A percentile compares a stretch with the other conserved stretches of the same genome.
phyloP scores from a whole-genome alignment of 2,113 vertebrate species.

The Amphiprion ocellaris region DNA sequence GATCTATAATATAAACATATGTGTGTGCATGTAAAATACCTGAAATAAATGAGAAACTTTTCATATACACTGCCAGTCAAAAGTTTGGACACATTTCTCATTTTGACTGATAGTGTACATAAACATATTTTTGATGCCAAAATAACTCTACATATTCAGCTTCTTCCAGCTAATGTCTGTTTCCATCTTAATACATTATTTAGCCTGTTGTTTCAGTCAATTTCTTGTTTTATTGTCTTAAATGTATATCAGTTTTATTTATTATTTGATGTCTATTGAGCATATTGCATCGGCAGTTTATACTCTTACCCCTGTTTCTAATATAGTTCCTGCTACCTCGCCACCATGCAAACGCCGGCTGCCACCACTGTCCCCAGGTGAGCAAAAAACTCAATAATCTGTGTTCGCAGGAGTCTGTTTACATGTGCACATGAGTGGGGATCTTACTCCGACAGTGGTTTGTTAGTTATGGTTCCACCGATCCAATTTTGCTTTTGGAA shows the following conservation, averaged over 20 bases:
- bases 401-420: background rate
- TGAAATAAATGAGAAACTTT: background rate
- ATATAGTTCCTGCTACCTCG: slow-evolving; percentile 70
- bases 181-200: too few relatives aligned
- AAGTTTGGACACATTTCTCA: too few relatives aligned
- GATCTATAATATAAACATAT: background rate
- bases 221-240: too few relatives aligned
- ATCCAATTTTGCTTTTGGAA: slow-evolving; percentile 11
- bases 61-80: too few relatives aligned
- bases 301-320: slow-evolving; percentile 3
- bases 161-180: background rate
- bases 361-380: slow-evolving; percentile 79
- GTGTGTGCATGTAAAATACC: background rate
- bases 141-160: too few relatives aligned
- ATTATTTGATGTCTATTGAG: background rate
- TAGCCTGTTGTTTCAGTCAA: too few relatives aligned
- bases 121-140: too few relatives aligned
- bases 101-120: too few relatives aligned
- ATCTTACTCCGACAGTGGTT: background rate
- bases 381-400: slow-evolving; percentile 29
- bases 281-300: background rate
- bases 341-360: slow-evolving; percentile 40
- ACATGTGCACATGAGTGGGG: background rate
- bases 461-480: background rate
- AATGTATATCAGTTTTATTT: background rate